Percentiles rank a stretch among this genome's conserved stretches.
Conservation (phyloP, 64 coral and sea anemone species). For the Actinia equina region DNA sequence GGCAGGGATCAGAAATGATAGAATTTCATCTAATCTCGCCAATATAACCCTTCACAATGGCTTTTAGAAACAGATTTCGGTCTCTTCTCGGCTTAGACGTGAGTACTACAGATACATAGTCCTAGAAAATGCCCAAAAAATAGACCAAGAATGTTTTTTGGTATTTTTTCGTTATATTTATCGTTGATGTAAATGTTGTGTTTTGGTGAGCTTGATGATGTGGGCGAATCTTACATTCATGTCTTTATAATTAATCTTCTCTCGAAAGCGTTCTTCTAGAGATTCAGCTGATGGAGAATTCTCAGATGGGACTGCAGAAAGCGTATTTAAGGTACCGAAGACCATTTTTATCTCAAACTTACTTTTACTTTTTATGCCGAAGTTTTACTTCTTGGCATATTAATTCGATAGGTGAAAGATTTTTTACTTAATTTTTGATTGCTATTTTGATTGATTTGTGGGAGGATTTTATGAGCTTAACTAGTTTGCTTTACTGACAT, state of each 20-base stretch:
- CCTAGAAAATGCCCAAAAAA: background rate
- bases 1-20: conserved; percentile 25
- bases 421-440: background rate
- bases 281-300: conserved; percentile 54
- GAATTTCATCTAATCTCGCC: background rate
- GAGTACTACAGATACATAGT: conserved; percentile 10
- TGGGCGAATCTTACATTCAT: background rate
- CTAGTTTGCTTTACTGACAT: too few species aligned
- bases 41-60: conserved; percentile 34
- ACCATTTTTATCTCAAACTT: background rate
- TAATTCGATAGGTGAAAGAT: background rate
- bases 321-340: conserved; percentile 66
- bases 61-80: conserved; percentile 63
- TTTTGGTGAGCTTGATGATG: background rate
- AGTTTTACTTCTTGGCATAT: background rate
- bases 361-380: background rate
- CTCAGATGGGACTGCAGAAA: conserved; percentile 60
- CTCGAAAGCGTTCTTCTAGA: conserved; percentile 25
- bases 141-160: background rate
- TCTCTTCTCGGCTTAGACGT: conserved; percentile 77
- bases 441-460: too few species aligned
- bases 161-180: background rate
- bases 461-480: background rate
- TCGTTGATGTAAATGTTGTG: conserved; percentile 4
- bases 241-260: background rate